These are phyloP conservation scores for Aplysia californica DNA, from an alignment of 1,140 invertebrate species.

Conservation along the genomic window DNA sequence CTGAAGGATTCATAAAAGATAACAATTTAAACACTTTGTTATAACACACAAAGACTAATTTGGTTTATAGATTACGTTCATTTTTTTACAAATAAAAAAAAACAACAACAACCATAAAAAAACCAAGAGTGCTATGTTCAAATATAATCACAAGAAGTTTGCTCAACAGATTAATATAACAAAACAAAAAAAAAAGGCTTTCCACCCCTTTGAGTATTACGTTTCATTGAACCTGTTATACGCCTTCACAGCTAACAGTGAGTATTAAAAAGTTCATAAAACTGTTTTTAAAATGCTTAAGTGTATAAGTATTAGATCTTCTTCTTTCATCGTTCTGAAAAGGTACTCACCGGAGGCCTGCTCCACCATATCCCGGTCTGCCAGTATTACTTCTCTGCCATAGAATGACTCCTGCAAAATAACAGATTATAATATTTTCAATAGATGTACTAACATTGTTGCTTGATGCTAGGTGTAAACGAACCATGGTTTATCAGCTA, in stretches of 20 bases:
- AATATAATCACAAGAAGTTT: background rate
- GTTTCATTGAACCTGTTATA: no score
- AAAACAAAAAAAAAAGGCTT: background rate
- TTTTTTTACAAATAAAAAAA: background rate
- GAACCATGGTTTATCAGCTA: background rate
- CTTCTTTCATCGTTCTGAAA: background rate
- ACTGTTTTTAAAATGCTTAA: background rate
- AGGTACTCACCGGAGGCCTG: slow-evolving; percentile 74
- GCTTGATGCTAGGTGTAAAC: background rate
- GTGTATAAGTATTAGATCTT: background rate
- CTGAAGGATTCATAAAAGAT: slow-evolving; percentile 60
- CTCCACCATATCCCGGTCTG: slow-evolving; percentile 96
- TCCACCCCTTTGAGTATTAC: no score
- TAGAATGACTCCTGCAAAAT: slow-evolving; percentile 69
- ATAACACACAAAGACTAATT: background rate
- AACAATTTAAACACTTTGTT: background rate
- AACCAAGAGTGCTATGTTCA: background rate
- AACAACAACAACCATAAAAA: slow-evolving; percentile 7
- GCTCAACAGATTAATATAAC: background rate
- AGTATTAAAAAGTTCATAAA: background rate
- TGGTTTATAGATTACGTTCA: background rate
- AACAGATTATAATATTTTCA: slow-evolving; percentile 2
- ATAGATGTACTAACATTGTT: background rate
- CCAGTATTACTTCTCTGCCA: slow-evolving; percentile 77
- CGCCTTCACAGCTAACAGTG: no score